Percentiles rank a stretch among this genome's conserved stretches.
Conservation (phyloP, 2,797 vertebrate genomes). For the Chelon labrosus region DNA sequence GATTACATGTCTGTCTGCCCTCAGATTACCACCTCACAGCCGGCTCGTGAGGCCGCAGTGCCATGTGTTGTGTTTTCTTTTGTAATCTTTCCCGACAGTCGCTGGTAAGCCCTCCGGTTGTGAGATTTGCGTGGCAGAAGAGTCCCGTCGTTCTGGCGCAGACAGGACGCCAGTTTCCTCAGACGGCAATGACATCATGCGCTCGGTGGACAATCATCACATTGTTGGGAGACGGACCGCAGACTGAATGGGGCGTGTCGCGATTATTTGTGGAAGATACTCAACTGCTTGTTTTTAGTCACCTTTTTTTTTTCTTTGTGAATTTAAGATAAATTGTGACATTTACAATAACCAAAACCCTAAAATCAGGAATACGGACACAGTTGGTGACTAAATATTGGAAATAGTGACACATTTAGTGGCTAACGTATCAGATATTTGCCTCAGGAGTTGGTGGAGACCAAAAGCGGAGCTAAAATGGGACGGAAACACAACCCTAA, state of each 20-base stretch:
- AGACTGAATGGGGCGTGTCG: not conserved
- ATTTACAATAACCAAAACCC: too few species aligned
- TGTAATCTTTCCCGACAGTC: conserved; percentile 26
- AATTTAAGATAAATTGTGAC: too few species aligned
- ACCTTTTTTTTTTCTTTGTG: not conserved
- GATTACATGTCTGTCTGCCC: conserved; percentile 32
- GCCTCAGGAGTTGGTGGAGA: too few species aligned
- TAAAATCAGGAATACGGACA: too few species aligned
- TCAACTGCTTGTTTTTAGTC: conserved; percentile 50
- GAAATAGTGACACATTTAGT: too few species aligned
- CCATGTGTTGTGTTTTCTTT: conserved; percentile 33
- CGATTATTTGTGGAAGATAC: conserved; percentile 17
- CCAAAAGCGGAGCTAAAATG: too few species aligned
- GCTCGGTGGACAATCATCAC: conserved; percentile 40
- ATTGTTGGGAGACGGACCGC: conserved; percentile 25
- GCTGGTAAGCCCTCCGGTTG: conserved; percentile 19
- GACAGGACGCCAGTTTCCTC: conserved; percentile 38
- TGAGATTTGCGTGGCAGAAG: conserved; percentile 39
- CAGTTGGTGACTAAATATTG: too few species aligned
- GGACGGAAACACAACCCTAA: too few species aligned
- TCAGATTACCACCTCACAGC: conserved; percentile 30
- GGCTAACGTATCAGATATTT: too few species aligned
- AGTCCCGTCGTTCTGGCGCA: not conserved
- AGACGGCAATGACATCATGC: conserved; percentile 63
- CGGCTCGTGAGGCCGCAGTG: conserved; percentile 16